A percentile compares a stretch with the other conserved stretches of the same genome.
Conservation (phyloP, 1,140 invertebrate species). For the Zaprionus nigranus region DNA sequence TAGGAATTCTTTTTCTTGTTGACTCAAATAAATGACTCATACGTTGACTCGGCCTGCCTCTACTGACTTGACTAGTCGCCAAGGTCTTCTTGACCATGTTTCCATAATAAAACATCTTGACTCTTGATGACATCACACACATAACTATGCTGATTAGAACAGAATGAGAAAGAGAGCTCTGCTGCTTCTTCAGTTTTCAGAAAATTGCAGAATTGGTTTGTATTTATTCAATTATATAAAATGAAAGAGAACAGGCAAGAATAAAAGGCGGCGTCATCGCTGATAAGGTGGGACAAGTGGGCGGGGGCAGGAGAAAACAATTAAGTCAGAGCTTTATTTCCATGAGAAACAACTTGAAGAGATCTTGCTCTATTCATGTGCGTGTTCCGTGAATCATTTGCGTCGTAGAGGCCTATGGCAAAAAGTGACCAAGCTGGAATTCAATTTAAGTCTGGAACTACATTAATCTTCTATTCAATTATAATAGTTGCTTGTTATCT, state of each 20-base stretch:
- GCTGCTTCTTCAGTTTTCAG: background rate
- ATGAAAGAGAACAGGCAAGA: background rate
- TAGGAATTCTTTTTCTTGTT: background rate
- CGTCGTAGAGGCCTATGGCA: background rate
- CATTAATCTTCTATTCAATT: background rate
- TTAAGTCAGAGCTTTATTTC: background rate
- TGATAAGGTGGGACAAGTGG: background rate
- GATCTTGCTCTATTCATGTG: background rate
- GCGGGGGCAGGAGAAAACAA: background rate
- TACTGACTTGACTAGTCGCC: background rate
- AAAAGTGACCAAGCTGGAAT: background rate
- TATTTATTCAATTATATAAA: slow-evolving; percentile 18
- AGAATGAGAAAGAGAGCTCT: background rate
- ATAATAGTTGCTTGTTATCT: background rate
- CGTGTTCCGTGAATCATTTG: background rate
- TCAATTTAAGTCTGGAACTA: background rate
- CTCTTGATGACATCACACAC: slow-evolving; percentile 55
- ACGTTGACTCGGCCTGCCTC: slow-evolving; percentile 24
- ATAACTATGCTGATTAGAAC: slow-evolving; percentile 31
- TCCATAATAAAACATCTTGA: slow-evolving; percentile 35
- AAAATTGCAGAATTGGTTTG: slow-evolving; percentile 7
- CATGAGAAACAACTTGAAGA: background rate
- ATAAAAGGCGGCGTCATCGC: background rate
- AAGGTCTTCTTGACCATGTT: slow-evolving; percentile 33
- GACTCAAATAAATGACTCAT: slow-evolving; percentile 1